Evolutionary conservation across 2,113 vertebrate species (phyloP).

Genomic region (Pelodiscus sinensis): DNA sequence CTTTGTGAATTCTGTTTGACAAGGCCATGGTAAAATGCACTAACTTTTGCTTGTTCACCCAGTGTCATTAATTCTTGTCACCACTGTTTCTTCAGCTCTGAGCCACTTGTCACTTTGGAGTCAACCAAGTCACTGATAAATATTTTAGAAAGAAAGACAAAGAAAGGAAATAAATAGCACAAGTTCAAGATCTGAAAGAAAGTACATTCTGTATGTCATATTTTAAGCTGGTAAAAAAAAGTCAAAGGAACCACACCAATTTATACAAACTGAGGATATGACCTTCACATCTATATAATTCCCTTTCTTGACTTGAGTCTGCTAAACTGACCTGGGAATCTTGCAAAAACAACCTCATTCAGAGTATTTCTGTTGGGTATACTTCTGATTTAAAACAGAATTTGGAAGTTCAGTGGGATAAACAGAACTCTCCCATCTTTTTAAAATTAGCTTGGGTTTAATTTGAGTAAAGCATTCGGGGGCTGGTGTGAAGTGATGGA

Average conservation of each 20-base stretch:
- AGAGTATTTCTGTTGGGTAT: background rate
- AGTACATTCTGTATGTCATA: background rate
- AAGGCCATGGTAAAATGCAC: background rate
- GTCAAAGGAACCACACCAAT: background rate
- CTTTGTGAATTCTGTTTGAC: background rate
- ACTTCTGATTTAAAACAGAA: background rate
- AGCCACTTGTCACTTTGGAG: background rate
- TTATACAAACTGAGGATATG: background rate
- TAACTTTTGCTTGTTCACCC: background rate
- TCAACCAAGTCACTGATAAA: background rate
- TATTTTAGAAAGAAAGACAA: background rate
- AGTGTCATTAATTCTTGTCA: background rate
- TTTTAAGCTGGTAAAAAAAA: conserved; percentile 1
- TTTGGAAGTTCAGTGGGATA: background rate
- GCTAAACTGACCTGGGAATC: background rate
- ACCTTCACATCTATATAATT: background rate
- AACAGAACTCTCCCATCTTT: background rate
- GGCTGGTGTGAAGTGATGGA: background rate
- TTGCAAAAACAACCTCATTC: background rate
- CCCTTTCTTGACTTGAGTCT: background rate
- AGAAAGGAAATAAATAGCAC: background rate
- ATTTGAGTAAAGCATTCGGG: background rate
- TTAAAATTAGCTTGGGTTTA: background rate
- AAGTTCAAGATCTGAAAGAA: background rate
- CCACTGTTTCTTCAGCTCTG: conserved; percentile 16